These are phyloP conservation scores for Crotalus helleri DNA, from an alignment of 2,113 vertebrate genomes.

Conservation along the genomic window DNA sequence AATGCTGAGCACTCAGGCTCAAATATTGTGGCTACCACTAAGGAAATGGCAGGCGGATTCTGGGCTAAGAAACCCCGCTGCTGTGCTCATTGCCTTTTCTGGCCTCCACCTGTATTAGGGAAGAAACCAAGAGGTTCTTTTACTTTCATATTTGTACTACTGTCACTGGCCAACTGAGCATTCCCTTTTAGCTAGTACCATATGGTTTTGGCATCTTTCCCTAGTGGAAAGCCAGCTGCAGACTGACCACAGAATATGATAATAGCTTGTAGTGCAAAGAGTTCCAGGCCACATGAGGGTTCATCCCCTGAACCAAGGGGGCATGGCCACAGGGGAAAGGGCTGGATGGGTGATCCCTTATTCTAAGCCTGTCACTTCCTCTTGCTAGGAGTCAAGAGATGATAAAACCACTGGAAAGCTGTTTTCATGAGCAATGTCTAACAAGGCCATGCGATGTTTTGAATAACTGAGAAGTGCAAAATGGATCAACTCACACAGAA, in stretches of 20 bases:
- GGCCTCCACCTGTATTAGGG: not conserved
- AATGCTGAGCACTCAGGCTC: not conserved
- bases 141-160: not conserved
- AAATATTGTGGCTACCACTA: conserved; percentile 6
- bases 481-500: not conserved
- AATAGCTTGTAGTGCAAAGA: conserved; percentile 5
- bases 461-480: not conserved
- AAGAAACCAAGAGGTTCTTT: conserved; percentile 8
- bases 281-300: not conserved
- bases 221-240: not conserved
- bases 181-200: not conserved
- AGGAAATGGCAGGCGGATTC: not conserved
- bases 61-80: not conserved
- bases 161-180: not conserved
- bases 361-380: not conserved
- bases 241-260: not conserved
- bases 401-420: not conserved
- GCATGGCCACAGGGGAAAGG: not conserved
- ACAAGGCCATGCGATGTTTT: not conserved
- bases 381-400: not conserved
- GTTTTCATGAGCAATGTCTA: no score
- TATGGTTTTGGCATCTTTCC: conserved; percentile 40
- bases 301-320: not conserved
- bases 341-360: no score
- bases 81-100: not conserved